Percentiles rank a stretch among this genome's conserved stretches.
These are phyloP conservation scores for Anoplophora glabripennis DNA, from an alignment of 1,140 invertebrate genomes.

Conservation along the genomic window DNA sequence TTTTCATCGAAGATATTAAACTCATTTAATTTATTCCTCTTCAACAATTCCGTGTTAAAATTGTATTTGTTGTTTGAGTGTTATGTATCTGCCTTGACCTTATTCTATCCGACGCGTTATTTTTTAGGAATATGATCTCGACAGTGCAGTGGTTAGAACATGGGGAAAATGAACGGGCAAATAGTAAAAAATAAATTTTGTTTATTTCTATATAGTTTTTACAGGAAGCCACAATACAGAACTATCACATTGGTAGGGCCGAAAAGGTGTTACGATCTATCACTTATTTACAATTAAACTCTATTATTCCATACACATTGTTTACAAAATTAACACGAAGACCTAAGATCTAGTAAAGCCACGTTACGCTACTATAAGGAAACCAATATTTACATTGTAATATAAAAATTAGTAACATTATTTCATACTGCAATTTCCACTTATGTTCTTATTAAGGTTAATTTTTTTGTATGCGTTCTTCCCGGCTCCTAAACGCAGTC, in stretches of 20 bases:
- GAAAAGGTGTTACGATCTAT: background rate
- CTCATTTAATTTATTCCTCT: no score
- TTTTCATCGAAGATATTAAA: no score
- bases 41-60: no score
- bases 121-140: no score
- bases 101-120: no score
- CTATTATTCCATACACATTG: constrained; percentile 1
- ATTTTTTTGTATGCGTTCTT: background rate
- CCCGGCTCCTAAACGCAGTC: constrained; percentile 53
- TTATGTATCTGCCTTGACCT: no score
- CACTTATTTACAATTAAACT: constrained; percentile 1
- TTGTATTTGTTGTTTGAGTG: no score
- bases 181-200: constrained; percentile 3
- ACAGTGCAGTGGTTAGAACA: background rate
- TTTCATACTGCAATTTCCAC: background rate
- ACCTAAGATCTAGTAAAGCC: background rate
- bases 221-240: background rate
- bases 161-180: background rate
- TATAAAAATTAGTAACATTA: background rate
- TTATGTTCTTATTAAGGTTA: constrained; percentile 37
- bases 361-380: background rate
- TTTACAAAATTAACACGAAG: constrained; percentile 9
- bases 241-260: no score
- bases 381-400: constrained; percentile 1
- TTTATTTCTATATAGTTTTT: background rate